Base-by-base conservation (phyloP, 2,113 vertebrate species). In the Excalfactoria chinensis region DNA sequence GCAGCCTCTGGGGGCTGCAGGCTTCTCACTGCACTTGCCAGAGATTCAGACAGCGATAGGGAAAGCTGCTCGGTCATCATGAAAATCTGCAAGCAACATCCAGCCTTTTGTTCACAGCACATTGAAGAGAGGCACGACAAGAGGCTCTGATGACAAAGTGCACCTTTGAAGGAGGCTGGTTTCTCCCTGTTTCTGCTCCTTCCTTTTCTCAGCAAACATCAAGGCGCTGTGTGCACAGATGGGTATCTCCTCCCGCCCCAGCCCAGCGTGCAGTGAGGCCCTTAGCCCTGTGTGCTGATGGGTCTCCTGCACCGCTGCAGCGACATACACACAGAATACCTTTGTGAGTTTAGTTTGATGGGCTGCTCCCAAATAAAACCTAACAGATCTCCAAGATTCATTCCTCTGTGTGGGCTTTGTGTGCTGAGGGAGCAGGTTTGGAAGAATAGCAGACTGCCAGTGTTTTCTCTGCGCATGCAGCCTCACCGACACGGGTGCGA, bases 331-430 rank as follows among this genome's bases (percentile, higher is more conserved):
- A 28, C 18, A 37, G 12, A 28, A 14, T 51, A 14, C 25, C 13
- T 87, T 32, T 63, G 28, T 37, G 20, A 37, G 46, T 63, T 76
- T 7, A 41, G 48, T 56, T 23, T 43, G 25, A 46, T 25, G 32
- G 51, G 17, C 3, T 23, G n/a, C 3, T 83, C 41, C 40, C 34
- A 67, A 66, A 12, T 12, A 49, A 69, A 17, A 17, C 18, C 41
- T 46, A 75, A 48, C 2, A 34, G 4, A 19, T 7, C 16, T 58
- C 21, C 46, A 64, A 9, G 43, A 67, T 41, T 62, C 18, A 48
- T n/a, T 63, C 26, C 30, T n/a, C 4, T 0, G 7, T 6, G 8
- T 0, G 35, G 35, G 14, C 37, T 44, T 11, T n/a, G 37, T 48
- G 51, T 37, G 68, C 16, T 10, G 51, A 30, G 9, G 56, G 26